Evolutionary conservation across 2,113 vertebrate species (phyloP).

Genomic region (Ramphastos sulfuratus): DNA sequence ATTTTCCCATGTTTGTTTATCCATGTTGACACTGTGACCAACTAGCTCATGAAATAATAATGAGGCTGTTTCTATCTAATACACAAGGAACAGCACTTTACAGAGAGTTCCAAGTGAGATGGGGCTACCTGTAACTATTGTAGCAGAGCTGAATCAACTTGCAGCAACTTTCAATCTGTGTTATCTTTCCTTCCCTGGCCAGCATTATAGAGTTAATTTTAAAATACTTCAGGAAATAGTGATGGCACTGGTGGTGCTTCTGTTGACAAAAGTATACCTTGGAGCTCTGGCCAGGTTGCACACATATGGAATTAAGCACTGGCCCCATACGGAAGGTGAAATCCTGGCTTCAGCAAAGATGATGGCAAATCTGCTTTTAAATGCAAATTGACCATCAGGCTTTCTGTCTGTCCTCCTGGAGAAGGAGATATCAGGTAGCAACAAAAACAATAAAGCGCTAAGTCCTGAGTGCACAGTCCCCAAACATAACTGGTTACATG

Average conservation of each 20-base stretch:
- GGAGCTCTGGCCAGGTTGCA: background rate
- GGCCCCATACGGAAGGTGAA: background rate
- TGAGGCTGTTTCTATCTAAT: background rate
- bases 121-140: background rate
- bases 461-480: background rate
- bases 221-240: background rate
- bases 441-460: background rate
- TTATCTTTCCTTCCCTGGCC: background rate
- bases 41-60: slow-evolving; percentile 19
- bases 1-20: slow-evolving; percentile 57
- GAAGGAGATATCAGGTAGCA: background rate
- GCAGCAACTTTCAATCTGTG: background rate
- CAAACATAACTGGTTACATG: background rate
- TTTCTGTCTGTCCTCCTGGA: background rate
- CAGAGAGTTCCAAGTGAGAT: background rate
- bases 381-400: background rate
- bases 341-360: background rate
- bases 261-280: background rate
- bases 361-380: background rate
- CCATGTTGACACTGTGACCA: background rate
- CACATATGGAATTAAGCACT: background rate
- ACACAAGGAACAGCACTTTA: background rate
- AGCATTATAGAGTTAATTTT: background rate
- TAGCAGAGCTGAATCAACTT: background rate
- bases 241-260: background rate